Evolutionary conservation across 2,797 vertebrate genomes (phyloP), one percentile per base, ranked within the genome.

Genomic region (Myioborus miniatus): DNA sequence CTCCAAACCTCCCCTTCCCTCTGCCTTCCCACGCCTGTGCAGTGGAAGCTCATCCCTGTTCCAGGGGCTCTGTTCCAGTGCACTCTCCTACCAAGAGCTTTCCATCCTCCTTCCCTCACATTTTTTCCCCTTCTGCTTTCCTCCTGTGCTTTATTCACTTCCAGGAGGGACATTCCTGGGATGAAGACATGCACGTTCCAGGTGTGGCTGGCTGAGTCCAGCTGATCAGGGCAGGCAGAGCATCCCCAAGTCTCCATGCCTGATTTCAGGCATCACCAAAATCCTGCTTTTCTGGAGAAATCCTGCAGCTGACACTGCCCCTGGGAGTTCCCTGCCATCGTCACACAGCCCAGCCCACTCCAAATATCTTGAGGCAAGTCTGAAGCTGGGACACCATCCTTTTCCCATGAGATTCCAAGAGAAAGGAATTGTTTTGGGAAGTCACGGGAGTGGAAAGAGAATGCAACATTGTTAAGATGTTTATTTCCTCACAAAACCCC

Each of bases 141-240:
- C 30, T 76, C 23, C 0, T 11, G 19, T 15, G 27, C 16, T 59
- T 56, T 22, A 3, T 69, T 52, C 50, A 1, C 2, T 2, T 18
- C 44, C 32, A 36, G 37, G 44, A 59, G 15, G 64, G 47, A 37
- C 0, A 2, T 34, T 47, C n/a, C 69, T 12, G 65, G 32, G 16
- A 12, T 16, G 1, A 13, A n/a, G 17, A 59, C 41, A 22, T 0
- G 0, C 6, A 2, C 21, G 2, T 44, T 30, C 41, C 44, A 59
- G 16, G 9, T 16, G 11, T 12, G 37, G 11, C 11, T 84, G 46
- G n/a, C 24, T 24, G 2, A 46, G 22, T 2, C 29, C 34, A 36
- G 69, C 34, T 1, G 4, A 9, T 5, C 17, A 20, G n/a, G 58
- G 41, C 41, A 55, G 39, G 39, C 65, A 50, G 19, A 52, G 58